These are phyloP conservation scores for Colinus virginianus DNA, from an alignment of 2,113 vertebrate genomes.

Conservation along the genomic window DNA sequence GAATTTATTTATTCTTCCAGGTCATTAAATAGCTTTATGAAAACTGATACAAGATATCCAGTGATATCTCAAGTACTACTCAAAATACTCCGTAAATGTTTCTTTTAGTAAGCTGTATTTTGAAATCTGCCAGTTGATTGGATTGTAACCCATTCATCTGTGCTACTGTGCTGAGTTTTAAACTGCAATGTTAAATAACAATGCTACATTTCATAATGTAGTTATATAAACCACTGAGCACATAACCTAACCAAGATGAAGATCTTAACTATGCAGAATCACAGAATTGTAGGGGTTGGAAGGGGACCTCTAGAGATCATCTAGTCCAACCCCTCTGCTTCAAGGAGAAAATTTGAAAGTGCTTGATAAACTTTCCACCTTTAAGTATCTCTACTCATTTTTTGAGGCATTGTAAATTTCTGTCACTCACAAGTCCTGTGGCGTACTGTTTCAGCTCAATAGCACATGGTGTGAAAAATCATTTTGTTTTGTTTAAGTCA, in stretches of 20 bases:
- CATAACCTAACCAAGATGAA: not conserved
- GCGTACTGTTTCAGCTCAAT: not conserved
- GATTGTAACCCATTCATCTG: not conserved
- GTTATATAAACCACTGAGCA: not conserved
- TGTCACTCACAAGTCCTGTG: not conserved
- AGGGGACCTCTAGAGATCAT: too few relatives aligned
- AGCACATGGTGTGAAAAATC: not conserved
- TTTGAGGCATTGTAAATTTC: not conserved
- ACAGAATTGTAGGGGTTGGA: too few relatives aligned
- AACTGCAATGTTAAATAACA: conserved; percentile 30
- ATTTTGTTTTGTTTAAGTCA: not conserved
- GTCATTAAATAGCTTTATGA: not conserved
- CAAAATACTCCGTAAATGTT: not conserved
- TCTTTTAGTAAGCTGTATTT: not conserved
- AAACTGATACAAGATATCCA: not conserved
- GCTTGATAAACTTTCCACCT: not conserved
- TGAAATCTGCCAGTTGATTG: conserved; percentile 16
- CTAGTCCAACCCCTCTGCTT: too few relatives aligned
- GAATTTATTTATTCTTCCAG: not conserved
- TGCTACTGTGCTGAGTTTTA: conserved; percentile 25
- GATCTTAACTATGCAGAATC: not conserved
- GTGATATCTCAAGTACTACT: not conserved
- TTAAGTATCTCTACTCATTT: not conserved
- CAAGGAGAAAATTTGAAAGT: not conserved
- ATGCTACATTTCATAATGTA: not conserved